Evolutionary conservation across 2,113 vertebrate species (phyloP).

Genomic region (Peromyscus maniculatus): DNA sequence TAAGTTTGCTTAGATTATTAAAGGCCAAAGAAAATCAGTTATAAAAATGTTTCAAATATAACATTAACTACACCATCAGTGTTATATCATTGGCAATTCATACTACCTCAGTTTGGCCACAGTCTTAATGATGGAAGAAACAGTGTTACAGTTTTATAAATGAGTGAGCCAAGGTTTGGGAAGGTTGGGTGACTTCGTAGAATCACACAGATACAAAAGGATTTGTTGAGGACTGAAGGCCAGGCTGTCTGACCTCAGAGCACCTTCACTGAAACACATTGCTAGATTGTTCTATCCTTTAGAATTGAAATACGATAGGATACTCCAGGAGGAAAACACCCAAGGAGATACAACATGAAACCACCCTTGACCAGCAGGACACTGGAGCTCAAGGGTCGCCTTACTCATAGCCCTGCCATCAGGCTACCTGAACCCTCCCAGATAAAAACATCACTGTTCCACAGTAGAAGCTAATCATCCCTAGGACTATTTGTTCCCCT

Average conservation of each 20-base stretch:
- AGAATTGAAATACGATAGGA: neutral
- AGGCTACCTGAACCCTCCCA: neutral
- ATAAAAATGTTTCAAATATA: constrained; percentile 41
- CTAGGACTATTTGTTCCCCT: neutral
- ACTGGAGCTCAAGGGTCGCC: neutral
- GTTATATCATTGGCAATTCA: neutral
- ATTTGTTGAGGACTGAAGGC: neutral
- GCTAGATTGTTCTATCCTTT: neutral
- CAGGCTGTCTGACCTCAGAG: neutral
- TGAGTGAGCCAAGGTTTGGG: neutral
- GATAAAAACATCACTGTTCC: constrained; percentile 33
- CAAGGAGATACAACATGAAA: neutral
- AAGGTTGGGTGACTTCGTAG: neutral
- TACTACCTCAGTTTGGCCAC: neutral
- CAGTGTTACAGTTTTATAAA: neutral
- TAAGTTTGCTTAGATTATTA: constrained; percentile 11
- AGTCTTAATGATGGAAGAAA: constrained; percentile 11
- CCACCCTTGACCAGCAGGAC: neutral
- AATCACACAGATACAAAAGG: neutral
- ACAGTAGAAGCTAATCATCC: constrained; percentile 32
- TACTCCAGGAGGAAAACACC: neutral
- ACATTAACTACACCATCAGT: constrained; percentile 15
- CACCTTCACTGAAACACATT: neutral
- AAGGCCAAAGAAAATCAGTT: constrained; percentile 47
- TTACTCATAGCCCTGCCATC: neutral